Conservation (phyloP, 2,113 vertebrate genomes). For the Arenaria interpres region DNA sequence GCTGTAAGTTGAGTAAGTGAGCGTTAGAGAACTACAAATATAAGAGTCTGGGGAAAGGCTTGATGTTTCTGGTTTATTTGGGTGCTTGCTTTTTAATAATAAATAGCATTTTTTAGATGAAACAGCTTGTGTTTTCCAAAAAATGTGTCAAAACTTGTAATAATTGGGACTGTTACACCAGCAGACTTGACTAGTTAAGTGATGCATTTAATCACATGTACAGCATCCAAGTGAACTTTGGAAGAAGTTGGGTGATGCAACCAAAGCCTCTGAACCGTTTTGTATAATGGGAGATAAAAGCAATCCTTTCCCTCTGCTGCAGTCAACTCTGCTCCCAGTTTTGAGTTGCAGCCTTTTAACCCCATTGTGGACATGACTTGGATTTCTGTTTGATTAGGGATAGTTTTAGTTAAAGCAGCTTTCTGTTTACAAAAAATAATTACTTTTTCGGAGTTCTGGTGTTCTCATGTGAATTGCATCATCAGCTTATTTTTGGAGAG, state of each 20-base stretch:
- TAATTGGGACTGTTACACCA: background rate
- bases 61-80: constrained; percentile 55
- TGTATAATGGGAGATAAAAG: background rate
- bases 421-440: background rate
- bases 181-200: background rate
- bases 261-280: background rate
- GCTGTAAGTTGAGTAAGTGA: constrained; percentile 20
- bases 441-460: background rate
- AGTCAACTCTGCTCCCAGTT: background rate
- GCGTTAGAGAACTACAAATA: background rate
- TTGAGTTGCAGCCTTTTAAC: background rate
- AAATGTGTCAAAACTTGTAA: constrained; percentile 4
- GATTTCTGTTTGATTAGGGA: background rate
- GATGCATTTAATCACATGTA: background rate
- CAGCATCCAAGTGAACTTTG: background rate
- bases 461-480: background rate
- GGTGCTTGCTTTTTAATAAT: constrained; percentile 62
- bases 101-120: constrained; percentile 53
- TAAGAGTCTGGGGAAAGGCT: background rate
- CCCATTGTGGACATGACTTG: fast-evolving
- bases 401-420: background rate
- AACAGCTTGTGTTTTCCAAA: constrained; percentile 38
- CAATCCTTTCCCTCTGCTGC: background rate
- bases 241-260: background rate
- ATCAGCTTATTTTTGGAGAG: background rate